Evolutionary conservation across 2,797 vertebrate species (phyloP).

Genomic region (Oreochromis grahami): DNA sequence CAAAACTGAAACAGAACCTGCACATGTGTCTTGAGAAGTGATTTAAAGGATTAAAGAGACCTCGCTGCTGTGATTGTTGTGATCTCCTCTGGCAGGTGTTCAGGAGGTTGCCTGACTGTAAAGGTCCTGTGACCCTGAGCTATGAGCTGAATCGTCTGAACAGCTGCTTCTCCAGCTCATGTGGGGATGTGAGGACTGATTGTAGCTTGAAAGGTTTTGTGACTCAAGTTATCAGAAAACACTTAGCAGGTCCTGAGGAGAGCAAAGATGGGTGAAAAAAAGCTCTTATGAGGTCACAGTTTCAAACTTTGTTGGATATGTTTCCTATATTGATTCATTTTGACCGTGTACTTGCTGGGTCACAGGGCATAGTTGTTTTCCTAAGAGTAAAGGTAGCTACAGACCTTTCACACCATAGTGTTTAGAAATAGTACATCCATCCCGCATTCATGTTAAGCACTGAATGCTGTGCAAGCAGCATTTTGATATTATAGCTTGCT

Average conservation of each 20-base stretch:
- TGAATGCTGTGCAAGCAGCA: not conserved
- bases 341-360: not conserved
- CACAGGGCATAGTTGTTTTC: not conserved
- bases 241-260: not conserved
- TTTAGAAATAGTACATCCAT: not conserved
- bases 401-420: not conserved
- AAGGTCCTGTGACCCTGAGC: slow-evolving; percentile 15
- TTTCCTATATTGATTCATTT: not conserved
- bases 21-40: not conserved
- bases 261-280: not conserved
- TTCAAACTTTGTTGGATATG: not conserved
- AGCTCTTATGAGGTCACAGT: not conserved
- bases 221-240: not conserved
- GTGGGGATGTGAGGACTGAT: slow-evolving; percentile 24
- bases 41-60: slow-evolving; percentile 24
- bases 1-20: not conserved
- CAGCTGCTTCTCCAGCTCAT: slow-evolving; percentile 3
- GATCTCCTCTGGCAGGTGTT: slow-evolving; percentile 33
- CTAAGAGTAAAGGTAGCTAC: not conserved
- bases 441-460: not conserved
- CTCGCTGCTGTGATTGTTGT: not conserved
- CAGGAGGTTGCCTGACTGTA: slow-evolving; percentile 29
- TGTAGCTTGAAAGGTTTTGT: not conserved
- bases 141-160: not conserved
- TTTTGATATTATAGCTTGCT: not conserved